phyloP scores from a whole-genome alignment of 2,888 invertebrate genomes.

The Hirtodrosophila cameraria region DNA sequence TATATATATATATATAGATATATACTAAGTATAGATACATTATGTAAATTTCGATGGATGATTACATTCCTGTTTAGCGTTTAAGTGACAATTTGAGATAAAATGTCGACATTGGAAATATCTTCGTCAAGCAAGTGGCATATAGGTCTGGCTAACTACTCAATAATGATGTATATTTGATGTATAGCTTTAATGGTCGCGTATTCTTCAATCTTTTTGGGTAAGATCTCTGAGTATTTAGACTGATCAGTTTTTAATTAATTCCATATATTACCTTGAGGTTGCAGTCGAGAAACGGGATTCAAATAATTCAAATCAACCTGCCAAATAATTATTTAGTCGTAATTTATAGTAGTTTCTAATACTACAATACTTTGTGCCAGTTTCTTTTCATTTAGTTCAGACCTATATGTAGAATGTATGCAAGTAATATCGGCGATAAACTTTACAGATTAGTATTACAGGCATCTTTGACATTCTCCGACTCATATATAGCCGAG shows the following conservation, averaged over 20 bases:
- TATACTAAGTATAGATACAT: slow-evolving; percentile 23
- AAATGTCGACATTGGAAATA: slow-evolving; percentile 15
- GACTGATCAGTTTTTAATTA: slow-evolving; percentile 46
- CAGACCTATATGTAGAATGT: slow-evolving; percentile 15
- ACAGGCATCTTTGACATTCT: slow-evolving; percentile 13
- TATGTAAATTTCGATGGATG: slow-evolving; percentile 49
- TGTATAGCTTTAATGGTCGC: slow-evolving; percentile 13
- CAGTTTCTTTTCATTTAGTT: neutral
- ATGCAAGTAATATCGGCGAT: slow-evolving; percentile 17
- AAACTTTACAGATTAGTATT: slow-evolving; percentile 70
- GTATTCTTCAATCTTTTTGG: slow-evolving; percentile 20
- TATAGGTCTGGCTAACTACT: slow-evolving; percentile 10
- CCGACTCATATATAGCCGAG: slow-evolving; percentile 5
- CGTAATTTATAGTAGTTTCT: neutral
- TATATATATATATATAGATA: slow-evolving; percentile 36
- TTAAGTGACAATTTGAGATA: slow-evolving; percentile 61
- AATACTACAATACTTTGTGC: slow-evolving; percentile 5
- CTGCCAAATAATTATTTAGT: slow-evolving; percentile 9
- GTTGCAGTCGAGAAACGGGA: slow-evolving; percentile 6
- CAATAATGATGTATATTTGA: neutral
- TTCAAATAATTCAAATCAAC: slow-evolving; percentile 14
- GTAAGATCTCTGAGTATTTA: slow-evolving; percentile 50
- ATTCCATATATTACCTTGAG: slow-evolving; percentile 23
- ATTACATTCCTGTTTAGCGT: slow-evolving; percentile 68
- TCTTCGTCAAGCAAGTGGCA: slow-evolving; percentile 31